Base-by-base conservation (phyloP, 2,113 vertebrate species). In the Malaclemys terrapin region DNA sequence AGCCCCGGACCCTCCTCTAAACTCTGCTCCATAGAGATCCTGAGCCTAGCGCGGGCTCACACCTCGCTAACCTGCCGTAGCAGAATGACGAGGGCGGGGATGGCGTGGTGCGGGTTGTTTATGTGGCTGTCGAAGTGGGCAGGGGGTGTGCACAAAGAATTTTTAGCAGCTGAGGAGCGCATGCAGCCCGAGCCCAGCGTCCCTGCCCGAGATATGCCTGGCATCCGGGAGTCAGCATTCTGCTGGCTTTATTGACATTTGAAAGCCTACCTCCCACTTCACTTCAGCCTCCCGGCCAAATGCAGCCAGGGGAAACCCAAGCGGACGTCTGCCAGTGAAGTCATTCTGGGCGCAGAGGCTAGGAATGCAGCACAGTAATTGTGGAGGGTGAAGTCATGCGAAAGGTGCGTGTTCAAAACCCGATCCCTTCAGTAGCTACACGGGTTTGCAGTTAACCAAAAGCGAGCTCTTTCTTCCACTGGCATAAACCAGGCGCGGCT, bases 181-280 rank as follows among this genome's bases (percentile, higher is more conserved):
- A 9, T 24, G 82, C 75, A 49, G 85, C 86, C 88, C 81, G 50
- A 80, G 95, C 84, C 89, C 62, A 80, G 22, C 1, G 29, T 65
- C 84, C 90, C 80, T 93, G 89, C 78, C 84, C 47, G 65, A 97
- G 93, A 82, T 97, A 97, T 97, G 95, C 49, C 56, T 79, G 93
- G 94, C 90, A 97, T 97, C 89, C 1, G 24, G 59, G 78, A 94
- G 95, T 97, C 96, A 94, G 97, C 97, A 29, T 82, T 97, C 92
- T 65, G 84, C 54, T 95, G 90, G 94, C 92, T 93, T 94, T 84
- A 83, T 89, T 97, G 96, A 96, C 97, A 97, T 97, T 96, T 97
- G 88, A 87, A 62, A 84, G 47, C 88, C 93, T 31, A 62, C 93
- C 80, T 88, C 95, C 96, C 95, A 94, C 95, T 97, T 92, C 89